Evolutionary conservation across 2,888 invertebrate species (phyloP), one percentile per base, ranked within the genome.

Genomic region (Sarcophaga variegata): DNA sequence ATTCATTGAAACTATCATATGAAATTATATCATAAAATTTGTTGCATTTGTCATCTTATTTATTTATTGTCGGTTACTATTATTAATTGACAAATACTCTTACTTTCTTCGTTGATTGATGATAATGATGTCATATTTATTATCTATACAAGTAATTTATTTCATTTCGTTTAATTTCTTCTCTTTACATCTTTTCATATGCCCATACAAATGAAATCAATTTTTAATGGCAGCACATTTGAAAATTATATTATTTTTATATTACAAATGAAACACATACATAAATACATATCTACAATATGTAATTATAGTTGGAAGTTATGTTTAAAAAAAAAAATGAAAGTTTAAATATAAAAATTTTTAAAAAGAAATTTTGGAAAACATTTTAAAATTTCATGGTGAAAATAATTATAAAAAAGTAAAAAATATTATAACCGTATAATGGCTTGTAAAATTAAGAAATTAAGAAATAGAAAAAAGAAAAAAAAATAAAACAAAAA

Each of bases 41-140:
- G 67, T 22, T 66, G 72, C 25, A 76, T 54, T 37, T 54, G 37
- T 37, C 8, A 37, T 69, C 37, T 47, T 17, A 17, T 47, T 10
- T 17, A 54, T 64, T 63, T 14, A n/a, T 37, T 59, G 12, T 60
- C 47, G n/a, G 27, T 17, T 27, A 60, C 63, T n/a, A 59, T 81
- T 76, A 81, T 81, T 81, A 59, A 85, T 72, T 78, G 78, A 27
- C 78, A 75, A 17, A 14, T 14, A 82, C 85, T 85, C 64, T 85
- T 82, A 85, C 85, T 82, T 85, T 81, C 75, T 64, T 71, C n/a
- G 37, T 54, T 75, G 81, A 78, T 85, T 78, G 85, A 74, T 85
- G 81, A 79, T 79, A 78, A 85, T 85, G 81, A 85, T 75, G 81
- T 85, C 81, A 85, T 78, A 63, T 63, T n/a, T 78, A 63, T 63